Evolutionary conservation across 1,140 invertebrate species (phyloP).

Genomic region (Zeugodacus cucurbitae): DNA sequence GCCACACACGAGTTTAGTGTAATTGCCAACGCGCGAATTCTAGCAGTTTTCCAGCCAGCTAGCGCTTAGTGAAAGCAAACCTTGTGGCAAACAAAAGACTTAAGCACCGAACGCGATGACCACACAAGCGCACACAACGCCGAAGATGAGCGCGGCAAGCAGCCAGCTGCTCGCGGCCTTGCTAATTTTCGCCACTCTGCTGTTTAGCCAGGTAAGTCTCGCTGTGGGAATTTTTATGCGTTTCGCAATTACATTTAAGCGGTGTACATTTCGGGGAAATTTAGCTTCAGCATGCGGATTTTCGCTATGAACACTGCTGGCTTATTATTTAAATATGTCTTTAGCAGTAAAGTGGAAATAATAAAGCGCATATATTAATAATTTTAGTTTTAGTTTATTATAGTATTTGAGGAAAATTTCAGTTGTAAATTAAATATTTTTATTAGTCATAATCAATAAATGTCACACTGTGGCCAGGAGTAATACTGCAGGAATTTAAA

Average conservation of each 20-base stretch:
- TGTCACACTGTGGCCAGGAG: no score
- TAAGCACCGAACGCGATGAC: slow-evolving; percentile 37
- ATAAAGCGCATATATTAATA: no score
- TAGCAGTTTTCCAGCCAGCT: not conserved
- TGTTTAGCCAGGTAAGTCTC: slow-evolving; percentile 22
- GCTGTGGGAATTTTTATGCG: not conserved
- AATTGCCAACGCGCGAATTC: not conserved
- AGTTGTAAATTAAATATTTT: no score
- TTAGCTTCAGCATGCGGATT: not conserved
- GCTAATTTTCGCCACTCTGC: slow-evolving; percentile 14
- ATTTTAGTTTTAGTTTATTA: no score
- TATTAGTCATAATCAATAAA: no score
- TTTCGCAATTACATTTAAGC: not conserved
- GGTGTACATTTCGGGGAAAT: not conserved
- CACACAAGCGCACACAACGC: slow-evolving; percentile 19
- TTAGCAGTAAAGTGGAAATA: no score
- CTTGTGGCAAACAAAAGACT: not conserved
- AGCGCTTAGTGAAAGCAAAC: not conserved
- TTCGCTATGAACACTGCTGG: not conserved
- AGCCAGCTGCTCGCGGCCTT: slow-evolving; percentile 28
- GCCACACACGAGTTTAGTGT: not conserved
- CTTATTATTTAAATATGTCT: no score
- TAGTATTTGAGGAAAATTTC: no score
- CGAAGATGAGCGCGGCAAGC: not conserved
- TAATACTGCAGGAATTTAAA: no score